Percentiles rank a stretch among this genome's conserved stretches.
Conservation (phyloP, 2,888 invertebrate genomes). For the Pristionchus exspectatus region DNA sequence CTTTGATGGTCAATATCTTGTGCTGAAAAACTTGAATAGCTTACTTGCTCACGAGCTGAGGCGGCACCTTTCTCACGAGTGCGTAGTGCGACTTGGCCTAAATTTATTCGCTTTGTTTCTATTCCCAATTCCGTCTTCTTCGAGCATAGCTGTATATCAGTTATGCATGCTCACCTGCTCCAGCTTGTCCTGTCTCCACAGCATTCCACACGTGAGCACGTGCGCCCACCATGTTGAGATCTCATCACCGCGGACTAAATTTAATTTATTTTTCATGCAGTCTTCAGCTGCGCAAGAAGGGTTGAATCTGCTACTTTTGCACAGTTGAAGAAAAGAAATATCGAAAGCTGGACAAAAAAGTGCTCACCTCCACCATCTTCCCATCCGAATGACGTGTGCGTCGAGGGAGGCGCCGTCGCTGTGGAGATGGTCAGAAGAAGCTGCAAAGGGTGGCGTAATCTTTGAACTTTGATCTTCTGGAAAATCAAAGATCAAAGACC, state of each 20-base stretch:
- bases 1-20: background rate
- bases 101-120: background rate
- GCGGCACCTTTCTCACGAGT: constrained; percentile 72
- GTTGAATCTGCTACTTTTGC: background rate
- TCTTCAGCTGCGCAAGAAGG: background rate
- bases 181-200: constrained; percentile 60
- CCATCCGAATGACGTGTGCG: background rate
- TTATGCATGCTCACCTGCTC: constrained; percentile 40
- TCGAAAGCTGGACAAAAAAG: background rate
- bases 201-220: constrained; percentile 75
- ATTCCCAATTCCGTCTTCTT: too few species aligned
- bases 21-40: background rate
- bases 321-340: background rate
- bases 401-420: background rate
- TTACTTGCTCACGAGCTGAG: constrained; percentile 70
- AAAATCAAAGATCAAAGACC: background rate
- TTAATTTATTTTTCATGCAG: background rate
- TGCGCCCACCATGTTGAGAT: constrained; percentile 78
- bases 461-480: background rate
- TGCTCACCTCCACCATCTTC: constrained; percentile 14
- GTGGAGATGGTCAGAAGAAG: constrained; percentile 35
- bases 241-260: constrained; percentile 67
- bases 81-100: constrained; percentile 75
- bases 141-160: too few species aligned
- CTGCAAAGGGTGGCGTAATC: background rate